Percentiles rank a stretch among this genome's conserved stretches.
Conservation (phyloP, 1,140 invertebrate species). For the Heliconius himera region DNA sequence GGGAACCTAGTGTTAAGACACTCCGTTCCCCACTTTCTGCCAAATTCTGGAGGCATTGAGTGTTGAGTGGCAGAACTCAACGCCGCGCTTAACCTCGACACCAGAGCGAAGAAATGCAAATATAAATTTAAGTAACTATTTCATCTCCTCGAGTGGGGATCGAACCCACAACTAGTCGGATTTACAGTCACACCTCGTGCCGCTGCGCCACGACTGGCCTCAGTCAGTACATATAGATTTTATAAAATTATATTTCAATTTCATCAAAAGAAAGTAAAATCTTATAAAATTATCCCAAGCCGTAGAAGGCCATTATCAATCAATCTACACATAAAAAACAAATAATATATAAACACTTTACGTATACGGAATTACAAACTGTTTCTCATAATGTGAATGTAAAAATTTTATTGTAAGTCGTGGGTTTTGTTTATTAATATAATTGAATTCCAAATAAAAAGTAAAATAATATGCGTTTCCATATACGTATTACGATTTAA, state of each 20-base stretch:
- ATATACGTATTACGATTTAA: not conserved
- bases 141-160: no score
- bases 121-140: no score
- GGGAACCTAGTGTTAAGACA: no score
- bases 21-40: no score
- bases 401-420: not conserved
- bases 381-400: not conserved
- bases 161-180: no score
- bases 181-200: no score
- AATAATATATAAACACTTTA: not conserved
- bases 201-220: no score
- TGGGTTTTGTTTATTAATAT: conserved; percentile 12
- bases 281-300: not conserved
- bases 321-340: not conserved
- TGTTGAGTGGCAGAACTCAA: no score
- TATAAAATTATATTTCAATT: not conserved
- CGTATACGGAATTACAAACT: not conserved
- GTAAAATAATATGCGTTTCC: not conserved
- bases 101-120: no score
- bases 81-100: no score
- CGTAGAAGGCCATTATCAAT: not conserved
- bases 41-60: no score
- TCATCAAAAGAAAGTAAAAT: not conserved
- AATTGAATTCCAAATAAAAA: conserved; percentile 1
- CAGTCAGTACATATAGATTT: not conserved